Evolutionary conservation across 1,140 invertebrate species (phyloP), one percentile per base, ranked within the genome.

Genomic region (Achatina immaculata): DNA sequence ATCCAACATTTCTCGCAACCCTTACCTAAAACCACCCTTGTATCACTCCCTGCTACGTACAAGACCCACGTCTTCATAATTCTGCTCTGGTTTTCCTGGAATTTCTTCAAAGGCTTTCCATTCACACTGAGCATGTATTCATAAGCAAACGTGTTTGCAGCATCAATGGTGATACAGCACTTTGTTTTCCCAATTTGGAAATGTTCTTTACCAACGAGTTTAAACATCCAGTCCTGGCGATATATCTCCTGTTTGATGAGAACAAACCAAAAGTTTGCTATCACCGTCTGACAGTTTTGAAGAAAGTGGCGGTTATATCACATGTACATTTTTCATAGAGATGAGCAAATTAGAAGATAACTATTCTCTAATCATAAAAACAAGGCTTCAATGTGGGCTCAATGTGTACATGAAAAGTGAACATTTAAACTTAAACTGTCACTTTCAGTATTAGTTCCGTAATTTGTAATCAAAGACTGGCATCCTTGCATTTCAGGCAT

Each of bases 211-310:
- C 96, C 96, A 0, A 97, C 96, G 65, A 97, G 88, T 89, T 95
- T 95, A 88, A 97, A 97, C 95, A 97, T 96, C 95, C 95, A 97
- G 72, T 97, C 95, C 81, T 93, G 93, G 36, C 94, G 92, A 9
- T 95, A 82, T 11, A 96, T 93, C 90, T 96, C 96, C 95, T 96
- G 83, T 34, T 51, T 14, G 74, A 36, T 28, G 11, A 16, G 14
- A 51, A 62, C 2, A 66, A 76, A 76, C 2, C 45, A 68, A 48
- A 65, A 66, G 65, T 7, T 69, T 11, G n/a, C n/a, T 24, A 51
- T n/a, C n/a, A n/a, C n/a, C n/a, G n/a, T n/a, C n/a, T n/a, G n/a
- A n/a, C n/a, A n/a, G n/a, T n/a, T n/a, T n/a, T n/a, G n/a, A n/a
- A n/a, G n/a, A n/a, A n/a, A n/a, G n/a, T n/a, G n/a, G n/a, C n/a